phyloP scores from a whole-genome alignment of 1,140 invertebrate species.

The Sarcophaga bullata region DNA sequence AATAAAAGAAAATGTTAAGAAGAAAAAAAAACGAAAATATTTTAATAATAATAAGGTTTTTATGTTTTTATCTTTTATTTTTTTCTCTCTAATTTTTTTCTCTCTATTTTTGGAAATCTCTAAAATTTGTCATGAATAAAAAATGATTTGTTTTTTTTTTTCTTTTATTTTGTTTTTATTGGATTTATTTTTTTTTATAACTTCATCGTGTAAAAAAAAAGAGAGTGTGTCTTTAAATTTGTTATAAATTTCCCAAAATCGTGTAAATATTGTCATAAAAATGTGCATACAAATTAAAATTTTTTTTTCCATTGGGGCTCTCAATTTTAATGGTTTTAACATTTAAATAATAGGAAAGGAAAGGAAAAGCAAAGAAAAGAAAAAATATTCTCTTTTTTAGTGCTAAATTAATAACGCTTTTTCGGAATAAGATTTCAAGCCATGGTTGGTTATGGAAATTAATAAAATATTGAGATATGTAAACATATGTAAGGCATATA shows the following conservation, averaged over 20 bases:
- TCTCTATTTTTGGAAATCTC: background rate
- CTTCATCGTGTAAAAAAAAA: constrained; percentile 3
- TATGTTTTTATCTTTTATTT: too few species aligned
- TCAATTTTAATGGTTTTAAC: background rate
- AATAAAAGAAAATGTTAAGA: too few species aligned
- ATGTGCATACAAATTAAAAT: background rate
- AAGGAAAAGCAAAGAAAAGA: too few species aligned
- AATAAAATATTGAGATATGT: too few species aligned
- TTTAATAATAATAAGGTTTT: too few species aligned
- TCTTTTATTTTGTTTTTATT: background rate
- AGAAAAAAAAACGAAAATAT: too few species aligned
- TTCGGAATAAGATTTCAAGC: background rate
- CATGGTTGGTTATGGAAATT: too few species aligned
- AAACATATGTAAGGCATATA: background rate
- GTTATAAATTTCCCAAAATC: background rate
- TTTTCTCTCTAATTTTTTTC: too few species aligned
- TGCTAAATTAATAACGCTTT: background rate
- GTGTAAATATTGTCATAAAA: constrained; percentile 15
- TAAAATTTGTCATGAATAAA: background rate
- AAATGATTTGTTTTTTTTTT: background rate
- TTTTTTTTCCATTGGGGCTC: background rate
- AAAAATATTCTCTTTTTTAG: background rate
- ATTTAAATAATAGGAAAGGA: too few species aligned
- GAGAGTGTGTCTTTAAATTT: background rate
- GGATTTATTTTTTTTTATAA: background rate